Percentiles rank a stretch among this genome's conserved stretches.
These are phyloP conservation scores for Aepyceros melampus DNA, from an alignment of 2,113 vertebrate genomes.

Conservation along the genomic window DNA sequence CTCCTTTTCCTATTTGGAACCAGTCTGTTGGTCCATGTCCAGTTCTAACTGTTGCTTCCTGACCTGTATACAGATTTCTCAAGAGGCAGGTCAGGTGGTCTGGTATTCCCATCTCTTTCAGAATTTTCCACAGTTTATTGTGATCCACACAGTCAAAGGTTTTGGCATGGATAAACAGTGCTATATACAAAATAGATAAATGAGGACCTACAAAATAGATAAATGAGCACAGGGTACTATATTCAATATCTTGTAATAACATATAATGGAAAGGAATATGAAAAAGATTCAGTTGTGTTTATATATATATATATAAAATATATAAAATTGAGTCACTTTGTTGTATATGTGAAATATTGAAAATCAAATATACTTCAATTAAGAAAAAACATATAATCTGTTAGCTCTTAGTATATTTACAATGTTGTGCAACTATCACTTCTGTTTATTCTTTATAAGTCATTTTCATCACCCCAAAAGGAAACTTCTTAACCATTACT, in stretches of 20 bases:
- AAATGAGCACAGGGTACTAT: background rate
- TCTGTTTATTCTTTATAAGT: background rate
- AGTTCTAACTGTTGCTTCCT: too few species aligned
- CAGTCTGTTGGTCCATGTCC: too few species aligned
- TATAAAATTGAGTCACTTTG: background rate
- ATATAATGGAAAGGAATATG: background rate
- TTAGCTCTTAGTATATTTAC: background rate
- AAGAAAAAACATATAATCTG: background rate
- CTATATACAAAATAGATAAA: background rate
- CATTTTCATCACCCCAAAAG: background rate
- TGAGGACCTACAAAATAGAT: background rate
- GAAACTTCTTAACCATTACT: background rate
- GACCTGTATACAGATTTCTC: too few species aligned
- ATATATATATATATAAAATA: background rate
- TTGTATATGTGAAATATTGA: background rate
- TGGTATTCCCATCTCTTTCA: too few species aligned
- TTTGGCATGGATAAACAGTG: background rate
- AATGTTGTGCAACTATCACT: background rate
- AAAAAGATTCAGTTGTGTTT: background rate
- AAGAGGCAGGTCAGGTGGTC: too few species aligned
- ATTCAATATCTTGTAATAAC: background rate
- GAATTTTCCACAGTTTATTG: too few species aligned
- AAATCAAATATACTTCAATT: background rate
- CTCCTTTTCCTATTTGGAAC: too few species aligned
- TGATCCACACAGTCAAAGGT: too few species aligned